Conservation (phyloP, 2,797 vertebrate species). For the Chrosomus eos region DNA sequence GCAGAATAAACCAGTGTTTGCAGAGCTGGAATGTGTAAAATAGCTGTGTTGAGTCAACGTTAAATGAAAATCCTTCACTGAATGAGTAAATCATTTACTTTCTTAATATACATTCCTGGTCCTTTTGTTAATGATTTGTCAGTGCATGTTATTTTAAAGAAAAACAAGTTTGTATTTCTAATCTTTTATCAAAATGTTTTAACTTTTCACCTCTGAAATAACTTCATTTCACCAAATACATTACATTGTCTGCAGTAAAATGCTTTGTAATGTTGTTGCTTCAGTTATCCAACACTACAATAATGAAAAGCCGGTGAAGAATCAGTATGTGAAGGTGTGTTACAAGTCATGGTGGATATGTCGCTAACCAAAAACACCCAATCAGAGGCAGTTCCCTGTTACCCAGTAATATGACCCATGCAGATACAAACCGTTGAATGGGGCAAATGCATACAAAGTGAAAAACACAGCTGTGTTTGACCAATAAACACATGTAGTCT, state of each 20-base stretch:
- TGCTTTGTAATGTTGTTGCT: not conserved
- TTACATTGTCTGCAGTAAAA: not conserved
- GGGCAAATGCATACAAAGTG: not conserved
- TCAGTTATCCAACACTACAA: not conserved
- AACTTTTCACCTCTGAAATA: not conserved
- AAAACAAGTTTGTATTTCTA: not conserved
- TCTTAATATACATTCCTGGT: not conserved
- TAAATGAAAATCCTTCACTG: constrained; percentile 9
- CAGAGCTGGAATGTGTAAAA: not conserved
- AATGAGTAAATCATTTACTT: constrained; percentile 16
- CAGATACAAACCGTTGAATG: not conserved
- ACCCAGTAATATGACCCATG: not conserved
- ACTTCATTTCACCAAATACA: not conserved
- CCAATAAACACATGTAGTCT: constrained; percentile 14
- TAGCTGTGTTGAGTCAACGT: not conserved
- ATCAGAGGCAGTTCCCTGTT: not conserved
- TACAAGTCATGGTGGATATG: not conserved
- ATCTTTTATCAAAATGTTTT: not conserved
- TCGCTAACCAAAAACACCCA: not conserved
- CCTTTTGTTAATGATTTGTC: not conserved
- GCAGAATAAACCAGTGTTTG: not conserved
- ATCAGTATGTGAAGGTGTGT: not conserved
- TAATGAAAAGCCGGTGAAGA: not conserved
- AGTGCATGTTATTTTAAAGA: not conserved
- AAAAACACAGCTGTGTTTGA: constrained; percentile 39